Evolutionary conservation across 2,888 invertebrate species (phyloP), one percentile per base, ranked within the genome.

Genomic region (Cylindroiulus punctatus): DNA sequence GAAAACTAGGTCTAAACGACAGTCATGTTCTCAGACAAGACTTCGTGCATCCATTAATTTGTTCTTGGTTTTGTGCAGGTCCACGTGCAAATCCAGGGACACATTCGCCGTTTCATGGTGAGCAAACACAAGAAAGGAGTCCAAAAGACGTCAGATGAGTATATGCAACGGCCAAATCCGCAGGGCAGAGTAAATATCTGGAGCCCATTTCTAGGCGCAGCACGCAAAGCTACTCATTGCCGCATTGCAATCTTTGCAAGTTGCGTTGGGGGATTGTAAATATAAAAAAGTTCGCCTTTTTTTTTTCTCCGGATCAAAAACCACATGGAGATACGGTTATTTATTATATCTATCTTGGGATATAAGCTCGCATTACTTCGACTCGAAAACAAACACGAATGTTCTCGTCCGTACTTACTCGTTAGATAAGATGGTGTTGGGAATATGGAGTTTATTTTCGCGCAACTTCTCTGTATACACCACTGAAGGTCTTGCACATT

Each of bases 331-430:
- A 76, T 76, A 76, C 30, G 76, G 76, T 76, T 76, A 76, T 76
- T 76, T 76, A 76, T 76, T 76, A 76, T 76, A 76, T 76, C 76
- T 76, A 76, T 76, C 76, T 76, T 76, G 76, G 76, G 76, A 76
- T 76, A 76, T 76, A 76, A 76, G 76, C 76, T 30, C 76, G 76
- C 76, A 76, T 76, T 76, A 76, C 76, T 26, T 76, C 76, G 76
- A 76, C 76, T 76, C 1, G 76, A 76, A 76, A 76, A 76, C 76
- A 76, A 76, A 76, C 76, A 76, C 76, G 22, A 30, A 76, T 76
- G 76, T 76, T 76, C 76, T 76, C 76, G 76, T 76, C 76, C 30
- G 30, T 76, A 76, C 76, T 76, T 30, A 14, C 30, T 22, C 30
- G 76, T 76, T 76, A 76, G 76, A 76, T 76, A 76, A 76, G 76